These are phyloP conservation scores for Cosmia trapezina DNA, from an alignment of 2,888 invertebrate species.

Conservation along the genomic window DNA sequence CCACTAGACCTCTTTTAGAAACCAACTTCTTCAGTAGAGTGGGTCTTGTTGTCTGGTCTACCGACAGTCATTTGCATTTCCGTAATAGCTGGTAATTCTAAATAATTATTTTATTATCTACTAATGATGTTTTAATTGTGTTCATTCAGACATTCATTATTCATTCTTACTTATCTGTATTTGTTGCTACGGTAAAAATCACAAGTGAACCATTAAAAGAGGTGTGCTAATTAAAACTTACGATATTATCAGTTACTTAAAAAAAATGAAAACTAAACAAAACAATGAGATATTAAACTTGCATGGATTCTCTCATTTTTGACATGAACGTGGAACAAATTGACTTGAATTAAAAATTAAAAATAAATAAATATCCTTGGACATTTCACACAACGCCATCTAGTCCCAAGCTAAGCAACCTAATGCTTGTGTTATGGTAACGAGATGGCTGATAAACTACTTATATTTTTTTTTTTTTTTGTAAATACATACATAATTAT, in stretches of 20 bases:
- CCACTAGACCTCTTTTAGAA: slow-evolving; percentile 39
- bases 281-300: neutral
- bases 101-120: slow-evolving; percentile 56
- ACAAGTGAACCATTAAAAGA: neutral
- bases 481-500: no score
- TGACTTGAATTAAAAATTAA: no score
- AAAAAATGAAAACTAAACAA: no score
- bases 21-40: neutral
- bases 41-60: slow-evolving; percentile 27
- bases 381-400: no score
- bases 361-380: no score
- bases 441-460: no score
- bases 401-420: no score
- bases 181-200: neutral
- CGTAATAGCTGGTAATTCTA: slow-evolving; percentile 58
- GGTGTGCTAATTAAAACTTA: no score
- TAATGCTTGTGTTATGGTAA: no score
- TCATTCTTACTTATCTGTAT: neutral
- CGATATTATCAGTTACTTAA: no score
- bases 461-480: no score
- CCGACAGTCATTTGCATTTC: slow-evolving; percentile 55
- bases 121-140: slow-evolving; percentile 41
- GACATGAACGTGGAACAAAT: neutral
- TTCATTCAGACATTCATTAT: slow-evolving; percentile 22
- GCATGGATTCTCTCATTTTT: neutral